Evolutionary conservation across 2,888 invertebrate genomes (phyloP).

Genomic region (Euzetes globulus): DNA sequence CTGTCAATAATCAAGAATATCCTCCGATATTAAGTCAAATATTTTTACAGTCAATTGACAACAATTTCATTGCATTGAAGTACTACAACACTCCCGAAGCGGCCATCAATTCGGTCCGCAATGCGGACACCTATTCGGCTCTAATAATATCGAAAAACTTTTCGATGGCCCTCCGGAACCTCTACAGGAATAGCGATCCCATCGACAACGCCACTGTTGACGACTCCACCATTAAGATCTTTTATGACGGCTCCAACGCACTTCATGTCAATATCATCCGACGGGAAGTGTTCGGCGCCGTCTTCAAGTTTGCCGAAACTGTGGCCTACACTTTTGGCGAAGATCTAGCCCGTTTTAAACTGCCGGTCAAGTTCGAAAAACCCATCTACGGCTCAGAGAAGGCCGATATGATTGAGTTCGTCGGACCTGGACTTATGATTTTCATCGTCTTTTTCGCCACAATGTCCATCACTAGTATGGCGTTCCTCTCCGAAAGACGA

Average conservation of each 20-base stretch:
- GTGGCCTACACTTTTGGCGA: conserved; percentile 29
- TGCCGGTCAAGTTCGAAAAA: conserved; percentile 36
- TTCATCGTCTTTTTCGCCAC: conserved; percentile 36
- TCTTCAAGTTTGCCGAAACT: conserved; percentile 32
- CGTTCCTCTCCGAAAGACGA: conserved; percentile 33
- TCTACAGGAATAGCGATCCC: neutral
- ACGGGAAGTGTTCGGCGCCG: conserved; percentile 32
- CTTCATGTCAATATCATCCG: conserved; percentile 34
- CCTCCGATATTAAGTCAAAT: conserved; percentile 36
- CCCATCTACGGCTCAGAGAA: conserved; percentile 40
- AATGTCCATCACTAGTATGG: conserved; percentile 35
- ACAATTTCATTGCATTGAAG: conserved; percentile 47
- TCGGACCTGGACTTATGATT: conserved; percentile 79
- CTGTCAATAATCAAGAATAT: conserved; percentile 47
- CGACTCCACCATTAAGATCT: conserved; percentile 76
- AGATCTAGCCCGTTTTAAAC: neutral
- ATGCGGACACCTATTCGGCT: conserved; percentile 35
- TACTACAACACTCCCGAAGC: conserved; percentile 33
- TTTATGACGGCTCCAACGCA: conserved; percentile 58
- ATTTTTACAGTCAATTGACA: conserved; percentile 60
- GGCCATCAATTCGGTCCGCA: conserved; percentile 33
- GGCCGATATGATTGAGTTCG: conserved; percentile 90
- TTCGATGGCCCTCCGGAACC: conserved; percentile 4
- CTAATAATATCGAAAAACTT: conserved; percentile 31
- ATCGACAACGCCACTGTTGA: conserved; percentile 72